Evolutionary conservation across 2,797 vertebrate genomes (phyloP).

Genomic region (Parotocinclus haroldoi): DNA sequence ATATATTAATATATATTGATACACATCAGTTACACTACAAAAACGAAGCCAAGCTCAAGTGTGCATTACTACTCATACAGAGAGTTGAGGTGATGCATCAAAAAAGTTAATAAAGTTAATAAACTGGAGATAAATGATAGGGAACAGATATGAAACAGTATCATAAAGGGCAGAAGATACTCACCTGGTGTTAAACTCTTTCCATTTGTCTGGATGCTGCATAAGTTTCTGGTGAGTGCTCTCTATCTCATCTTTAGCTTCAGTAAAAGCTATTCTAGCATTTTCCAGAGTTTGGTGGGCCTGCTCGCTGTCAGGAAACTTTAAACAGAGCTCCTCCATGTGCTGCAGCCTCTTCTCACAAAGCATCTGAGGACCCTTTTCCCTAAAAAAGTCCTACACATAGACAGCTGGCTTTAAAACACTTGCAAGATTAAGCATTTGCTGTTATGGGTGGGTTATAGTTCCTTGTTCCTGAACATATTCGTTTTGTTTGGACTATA

Average conservation of each 20-base stretch:
- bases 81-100: too few relatives aligned
- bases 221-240: constrained; percentile 76
- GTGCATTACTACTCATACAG: too few relatives aligned
- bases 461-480: too few relatives aligned
- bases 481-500: too few relatives aligned
- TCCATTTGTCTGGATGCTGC: constrained; percentile 88
- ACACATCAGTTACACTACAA: too few relatives aligned
- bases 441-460: too few relatives aligned
- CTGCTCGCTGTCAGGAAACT: constrained; percentile 80
- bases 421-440: neutral
- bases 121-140: too few relatives aligned
- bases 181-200: constrained; percentile 83
- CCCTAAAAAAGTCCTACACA: constrained; percentile 85
- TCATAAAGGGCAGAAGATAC: neutral
- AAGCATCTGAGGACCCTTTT: constrained; percentile 83
- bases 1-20: too few relatives aligned
- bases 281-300: constrained; percentile 70
- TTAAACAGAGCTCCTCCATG: constrained; percentile 89
- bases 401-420: constrained; percentile 1
- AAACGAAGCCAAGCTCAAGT: too few relatives aligned
- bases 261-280: constrained; percentile 68
- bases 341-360: constrained; percentile 88
- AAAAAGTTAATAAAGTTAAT: too few relatives aligned
- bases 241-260: constrained; percentile 80
- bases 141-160: too few relatives aligned